Base-by-base conservation (phyloP, 2,113 vertebrate species). In the Chitala chitala region DNA sequence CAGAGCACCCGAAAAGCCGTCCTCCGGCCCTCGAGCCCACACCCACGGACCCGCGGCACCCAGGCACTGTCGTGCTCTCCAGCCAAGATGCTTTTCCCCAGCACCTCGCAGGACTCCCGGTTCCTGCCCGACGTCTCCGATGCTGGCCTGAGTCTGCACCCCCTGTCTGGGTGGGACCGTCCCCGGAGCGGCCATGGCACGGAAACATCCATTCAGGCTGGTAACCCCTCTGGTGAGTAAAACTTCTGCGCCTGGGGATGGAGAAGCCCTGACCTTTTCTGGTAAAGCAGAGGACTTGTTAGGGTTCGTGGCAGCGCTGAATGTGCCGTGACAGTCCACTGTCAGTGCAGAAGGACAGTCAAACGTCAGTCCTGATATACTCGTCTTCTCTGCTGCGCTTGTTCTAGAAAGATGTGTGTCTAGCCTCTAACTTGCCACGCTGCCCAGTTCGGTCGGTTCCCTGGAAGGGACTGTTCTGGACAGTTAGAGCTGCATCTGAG, bases 61-160 rank as follows among this genome's bases (percentile, higher is more conserved):
- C 92, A 5, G 95, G 98, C 87, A 80, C 86, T 82, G 92, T 94
- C 87, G 85, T 92, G 46, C 86, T 89, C 78, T 86, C 93, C 76
- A 94, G 93, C 31, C 93, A 98, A 93, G 91, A 98, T 98, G 96
- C 94, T 98, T 84, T 98, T 97, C 84, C 94, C 96, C 77, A 93
- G 90, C 20, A 92, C 92, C 78, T 82, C 90, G 50, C 94, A 94
- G 87, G 95, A 98, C 80, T 90, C 95, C 83, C 90, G 93, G 84
- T 92, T 91, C 87, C 90, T 93, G 78, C 88, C 92, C 33, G 94
- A 94, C 75, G 88, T 94, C 88, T 88, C 92, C 1, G 94, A 98
- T 87, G 90, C 98, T 89, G 95, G 94, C 91, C 93, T 97, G 88
- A 96, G 96, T 91, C 93, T 97, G 83, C 96, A 96, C 86, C 96